Conservation (phyloP, 2,888 invertebrate species). For the Monoplex corrugatus region DNA sequence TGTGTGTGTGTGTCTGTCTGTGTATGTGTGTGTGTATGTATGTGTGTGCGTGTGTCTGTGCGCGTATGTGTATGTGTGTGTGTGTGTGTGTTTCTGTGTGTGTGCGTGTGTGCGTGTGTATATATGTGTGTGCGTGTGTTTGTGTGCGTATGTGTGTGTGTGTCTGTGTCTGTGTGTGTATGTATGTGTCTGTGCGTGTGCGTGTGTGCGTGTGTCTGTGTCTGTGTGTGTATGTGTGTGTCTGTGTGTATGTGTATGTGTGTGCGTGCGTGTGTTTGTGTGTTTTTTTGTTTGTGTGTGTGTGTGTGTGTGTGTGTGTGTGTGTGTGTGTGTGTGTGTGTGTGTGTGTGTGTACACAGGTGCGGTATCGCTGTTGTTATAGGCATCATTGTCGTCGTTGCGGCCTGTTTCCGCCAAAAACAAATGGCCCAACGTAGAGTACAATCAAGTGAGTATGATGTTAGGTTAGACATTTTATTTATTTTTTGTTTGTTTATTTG, state of each 20-base stretch:
- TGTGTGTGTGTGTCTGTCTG: not conserved
- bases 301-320: not conserved
- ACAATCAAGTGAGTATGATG: too few species aligned
- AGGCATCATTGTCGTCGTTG: too few species aligned
- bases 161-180: not conserved
- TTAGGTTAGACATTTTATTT: too few species aligned
- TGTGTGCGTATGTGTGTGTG: not conserved
- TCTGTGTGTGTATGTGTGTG: not conserved
- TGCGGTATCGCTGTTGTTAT: too few species aligned
- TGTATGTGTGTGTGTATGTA: constrained; percentile 14
- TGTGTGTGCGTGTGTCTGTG: not conserved
- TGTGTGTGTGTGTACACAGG: not conserved
- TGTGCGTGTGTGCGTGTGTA: too few species aligned
- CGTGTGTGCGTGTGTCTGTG: not conserved
- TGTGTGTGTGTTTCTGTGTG: too few species aligned
- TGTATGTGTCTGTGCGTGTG: not conserved
- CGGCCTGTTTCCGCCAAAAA: too few species aligned
- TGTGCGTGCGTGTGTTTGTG: not conserved
- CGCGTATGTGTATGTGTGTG: too few species aligned
- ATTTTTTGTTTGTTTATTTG: too few species aligned
- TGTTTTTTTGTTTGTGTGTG: not conserved
- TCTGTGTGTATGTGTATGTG: not conserved
- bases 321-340: not conserved
- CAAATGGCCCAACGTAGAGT: too few species aligned
- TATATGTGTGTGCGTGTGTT: too few species aligned